phyloP scores from a whole-genome alignment of 2,888 invertebrate genomes.

The Oasisia sp. region DNA sequence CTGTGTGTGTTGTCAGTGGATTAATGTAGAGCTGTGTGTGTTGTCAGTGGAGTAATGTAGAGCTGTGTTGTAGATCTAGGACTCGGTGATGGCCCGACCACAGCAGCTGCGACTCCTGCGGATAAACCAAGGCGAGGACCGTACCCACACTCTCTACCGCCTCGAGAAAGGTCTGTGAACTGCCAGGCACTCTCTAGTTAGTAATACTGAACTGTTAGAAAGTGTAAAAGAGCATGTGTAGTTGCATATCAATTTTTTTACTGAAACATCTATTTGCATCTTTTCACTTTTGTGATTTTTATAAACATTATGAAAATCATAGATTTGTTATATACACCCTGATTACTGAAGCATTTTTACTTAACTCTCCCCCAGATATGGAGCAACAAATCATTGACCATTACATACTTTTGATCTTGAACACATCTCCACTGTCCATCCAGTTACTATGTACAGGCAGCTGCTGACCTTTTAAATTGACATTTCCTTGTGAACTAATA shows the following conservation, averaged over 20 bases:
- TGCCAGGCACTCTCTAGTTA: background rate
- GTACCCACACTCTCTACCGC: slow-evolving; percentile 57
- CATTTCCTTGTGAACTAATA: no score
- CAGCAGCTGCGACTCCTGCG: slow-evolving; percentile 60
- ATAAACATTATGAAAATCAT: background rate
- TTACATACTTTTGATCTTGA: background rate
- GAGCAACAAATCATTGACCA: no score
- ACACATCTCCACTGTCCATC: background rate
- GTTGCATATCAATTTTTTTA: background rate
- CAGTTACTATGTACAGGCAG: no score
- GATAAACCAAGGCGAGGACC: slow-evolving; percentile 59
- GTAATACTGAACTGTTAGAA: background rate
- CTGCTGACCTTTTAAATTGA: no score
- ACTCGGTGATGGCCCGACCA: slow-evolving; percentile 32
- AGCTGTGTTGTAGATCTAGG: background rate
- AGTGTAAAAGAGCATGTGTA: background rate
- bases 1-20: no score
- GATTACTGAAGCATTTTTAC: background rate
- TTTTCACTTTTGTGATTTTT: no score
- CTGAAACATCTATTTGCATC: background rate
- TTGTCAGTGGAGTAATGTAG: no score
- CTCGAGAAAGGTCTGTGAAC: slow-evolving; percentile 62
- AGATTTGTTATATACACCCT: background rate
- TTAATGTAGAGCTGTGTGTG: no score
- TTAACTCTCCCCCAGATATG: no score